A percentile compares a stretch with the other conserved stretches of the same genome.
Evolutionary conservation across 2,113 vertebrate species (phyloP).

Genomic region (Clinocottus analis): DNA sequence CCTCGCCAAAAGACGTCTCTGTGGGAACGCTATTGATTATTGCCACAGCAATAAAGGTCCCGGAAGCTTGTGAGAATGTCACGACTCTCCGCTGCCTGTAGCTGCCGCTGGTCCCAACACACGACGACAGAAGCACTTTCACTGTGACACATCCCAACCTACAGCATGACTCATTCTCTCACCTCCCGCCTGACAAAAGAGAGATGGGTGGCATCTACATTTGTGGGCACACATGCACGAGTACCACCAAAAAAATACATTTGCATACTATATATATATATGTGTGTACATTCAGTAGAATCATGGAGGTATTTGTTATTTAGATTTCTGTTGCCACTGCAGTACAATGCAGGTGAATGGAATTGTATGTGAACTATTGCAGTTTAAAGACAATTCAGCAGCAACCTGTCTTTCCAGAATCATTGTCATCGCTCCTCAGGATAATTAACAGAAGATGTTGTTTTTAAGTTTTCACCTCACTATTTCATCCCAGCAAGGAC

Average conservation of each 20-base stretch:
- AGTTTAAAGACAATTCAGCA: neutral
- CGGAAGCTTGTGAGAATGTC: slow-evolving; percentile 78
- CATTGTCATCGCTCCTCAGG: neutral
- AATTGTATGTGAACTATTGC: neutral
- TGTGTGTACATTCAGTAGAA: neutral
- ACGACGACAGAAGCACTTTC: slow-evolving; percentile 44
- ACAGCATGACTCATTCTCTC: slow-evolving; percentile 34
- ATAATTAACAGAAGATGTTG: neutral
- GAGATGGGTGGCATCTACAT: slow-evolving; percentile 6
- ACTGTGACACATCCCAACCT: slow-evolving; percentile 42
- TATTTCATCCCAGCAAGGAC: neutral
- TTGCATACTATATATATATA: no score
- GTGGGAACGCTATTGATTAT: slow-evolving; percentile 83
- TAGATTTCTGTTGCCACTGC: neutral
- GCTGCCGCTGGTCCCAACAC: slow-evolving; percentile 43
- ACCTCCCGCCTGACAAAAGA: slow-evolving; percentile 35
- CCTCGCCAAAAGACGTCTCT: slow-evolving; percentile 77
- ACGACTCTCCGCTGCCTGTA: slow-evolving; percentile 65
- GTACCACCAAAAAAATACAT: slow-evolving; percentile 1
- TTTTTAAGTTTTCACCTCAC: neutral
- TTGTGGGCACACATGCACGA: slow-evolving; percentile 15
- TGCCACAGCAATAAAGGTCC: slow-evolving; percentile 80
- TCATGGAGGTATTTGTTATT: neutral
- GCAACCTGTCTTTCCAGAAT: neutral
- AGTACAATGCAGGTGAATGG: neutral